phyloP scores from a whole-genome alignment of 2,888 invertebrate species.

The Carcina quercana region DNA sequence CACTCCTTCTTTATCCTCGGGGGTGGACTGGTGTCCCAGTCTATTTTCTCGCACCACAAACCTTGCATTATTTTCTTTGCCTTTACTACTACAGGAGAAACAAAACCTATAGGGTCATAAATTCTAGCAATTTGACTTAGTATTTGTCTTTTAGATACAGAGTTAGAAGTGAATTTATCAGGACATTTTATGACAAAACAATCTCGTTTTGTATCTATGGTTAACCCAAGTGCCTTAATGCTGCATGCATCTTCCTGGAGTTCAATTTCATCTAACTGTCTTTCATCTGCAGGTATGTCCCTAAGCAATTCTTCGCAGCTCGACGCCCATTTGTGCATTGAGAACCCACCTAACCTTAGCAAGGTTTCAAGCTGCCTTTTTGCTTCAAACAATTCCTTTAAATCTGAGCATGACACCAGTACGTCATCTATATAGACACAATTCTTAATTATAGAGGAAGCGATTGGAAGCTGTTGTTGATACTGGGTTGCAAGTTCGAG shows the following conservation, averaged over 20 bases:
- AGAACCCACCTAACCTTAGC: conserved; percentile 1
- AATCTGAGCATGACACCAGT: not conserved
- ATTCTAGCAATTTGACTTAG: conserved; percentile 14
- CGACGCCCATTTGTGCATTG: conserved; percentile 4
- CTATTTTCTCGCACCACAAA: conserved; percentile 8
- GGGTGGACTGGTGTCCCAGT: conserved; percentile 6
- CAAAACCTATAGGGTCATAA: conserved; percentile 15
- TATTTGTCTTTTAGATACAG: conserved; percentile 13
- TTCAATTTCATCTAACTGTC: conserved; percentile 1
- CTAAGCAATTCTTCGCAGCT: not conserved
- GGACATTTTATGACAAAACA: conserved; percentile 6
- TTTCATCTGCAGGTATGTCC: not conserved
- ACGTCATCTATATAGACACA: not conserved
- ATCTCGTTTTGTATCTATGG: conserved; percentile 1
- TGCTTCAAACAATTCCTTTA: not conserved
- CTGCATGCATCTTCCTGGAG: conserved; percentile 2
- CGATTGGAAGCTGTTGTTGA: conserved; percentile 7
- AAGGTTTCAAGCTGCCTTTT: not conserved
- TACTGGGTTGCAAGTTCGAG: conserved; percentile 8
- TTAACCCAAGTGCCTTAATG: conserved; percentile 1
- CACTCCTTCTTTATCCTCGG: conserved; percentile 5
- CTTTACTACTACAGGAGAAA: conserved; percentile 10
- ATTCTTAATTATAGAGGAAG: not conserved
- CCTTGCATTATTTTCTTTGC: conserved; percentile 15
- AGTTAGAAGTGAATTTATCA: not conserved